These are phyloP conservation scores for Chiloscyllium punctatum DNA, from an alignment of 2,797 vertebrate genomes.

Conservation along the genomic window DNA sequence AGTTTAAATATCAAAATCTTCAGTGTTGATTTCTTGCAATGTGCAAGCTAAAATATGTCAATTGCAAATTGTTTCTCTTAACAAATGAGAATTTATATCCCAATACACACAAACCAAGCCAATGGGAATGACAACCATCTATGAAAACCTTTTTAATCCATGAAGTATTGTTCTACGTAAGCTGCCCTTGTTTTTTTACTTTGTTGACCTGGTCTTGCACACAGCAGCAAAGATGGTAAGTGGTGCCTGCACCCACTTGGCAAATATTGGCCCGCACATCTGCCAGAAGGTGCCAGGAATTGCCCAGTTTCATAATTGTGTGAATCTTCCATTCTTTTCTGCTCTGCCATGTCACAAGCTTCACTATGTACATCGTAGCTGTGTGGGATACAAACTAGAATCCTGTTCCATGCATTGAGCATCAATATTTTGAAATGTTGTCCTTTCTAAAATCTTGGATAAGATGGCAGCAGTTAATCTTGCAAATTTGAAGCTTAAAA, in stretches of 20 bases:
- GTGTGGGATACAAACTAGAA: background rate
- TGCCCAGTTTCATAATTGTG: background rate
- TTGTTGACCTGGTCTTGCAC: background rate
- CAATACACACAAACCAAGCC: background rate
- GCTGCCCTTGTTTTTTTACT: background rate
- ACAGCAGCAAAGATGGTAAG: background rate
- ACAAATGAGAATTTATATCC: background rate
- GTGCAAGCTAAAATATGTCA: background rate
- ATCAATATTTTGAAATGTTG: background rate
- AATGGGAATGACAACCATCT: background rate
- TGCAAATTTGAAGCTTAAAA: background rate
- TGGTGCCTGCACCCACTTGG: background rate
- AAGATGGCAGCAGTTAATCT: background rate
- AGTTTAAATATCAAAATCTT: constrained; percentile 7
- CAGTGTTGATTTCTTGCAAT: background rate
- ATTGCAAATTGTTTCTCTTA: background rate
- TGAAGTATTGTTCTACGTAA: background rate
- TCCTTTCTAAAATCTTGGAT: background rate
- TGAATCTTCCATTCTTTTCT: background rate
- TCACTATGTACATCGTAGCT: background rate
- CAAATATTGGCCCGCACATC: background rate
- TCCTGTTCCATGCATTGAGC: background rate
- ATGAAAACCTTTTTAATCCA: background rate
- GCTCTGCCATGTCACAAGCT: background rate
- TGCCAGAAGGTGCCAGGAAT: background rate